Evolutionary conservation across 2,797 vertebrate genomes (phyloP), one percentile per base, ranked within the genome.

Genomic region (Paramormyrops hopkinsi): DNA sequence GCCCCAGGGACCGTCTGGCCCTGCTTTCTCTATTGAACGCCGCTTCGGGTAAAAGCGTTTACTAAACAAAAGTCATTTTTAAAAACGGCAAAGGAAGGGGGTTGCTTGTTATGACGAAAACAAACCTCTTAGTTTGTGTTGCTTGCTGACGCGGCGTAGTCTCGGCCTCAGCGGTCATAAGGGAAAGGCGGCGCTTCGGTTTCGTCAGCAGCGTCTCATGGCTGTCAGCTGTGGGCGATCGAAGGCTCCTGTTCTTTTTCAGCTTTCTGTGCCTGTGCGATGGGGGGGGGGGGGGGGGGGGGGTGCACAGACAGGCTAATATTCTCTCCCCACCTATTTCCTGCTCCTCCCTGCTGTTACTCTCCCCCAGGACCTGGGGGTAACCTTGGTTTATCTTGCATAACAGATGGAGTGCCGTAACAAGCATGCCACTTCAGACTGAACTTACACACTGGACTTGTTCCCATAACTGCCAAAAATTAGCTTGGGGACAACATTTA

Each of bases 301-400:
- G 22, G 12, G 48, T 8, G 12, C 25, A 54, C 14, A 88, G 12
- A 65, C 8, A 29, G 37, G 54, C 12, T 22, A 37, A 82, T 54
- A 88, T 17, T 54, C 11, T 22, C 14, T 41, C 29, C 33, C 48
- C 48, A 51, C 37, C 73, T 14, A 17, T 79, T 76, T 25, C 41
- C 44, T 7, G 25, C 33, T 69, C 50, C 48, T 6, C 41, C 76
- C 29, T 89, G 73, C 50, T 83, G 37, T 11, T 54, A 4, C 25
- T 62, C 33, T 62, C 88, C 88, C 79, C 8, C 14, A 7, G 54
- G 53, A 59, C 46, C 29, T 6, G 14, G 29, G 14, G 50, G 8
- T 56, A 87, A 87, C 85, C 85, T 87, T 87, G 51, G 29, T 87
- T 87, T 29, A 56, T 22, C 59, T 84, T 25, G 69, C 44, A 51